Percentiles rank a stretch among this genome's conserved stretches.
Conservation (phyloP, 1,140 invertebrate genomes). For the Leptinotarsa defecta region DNA sequence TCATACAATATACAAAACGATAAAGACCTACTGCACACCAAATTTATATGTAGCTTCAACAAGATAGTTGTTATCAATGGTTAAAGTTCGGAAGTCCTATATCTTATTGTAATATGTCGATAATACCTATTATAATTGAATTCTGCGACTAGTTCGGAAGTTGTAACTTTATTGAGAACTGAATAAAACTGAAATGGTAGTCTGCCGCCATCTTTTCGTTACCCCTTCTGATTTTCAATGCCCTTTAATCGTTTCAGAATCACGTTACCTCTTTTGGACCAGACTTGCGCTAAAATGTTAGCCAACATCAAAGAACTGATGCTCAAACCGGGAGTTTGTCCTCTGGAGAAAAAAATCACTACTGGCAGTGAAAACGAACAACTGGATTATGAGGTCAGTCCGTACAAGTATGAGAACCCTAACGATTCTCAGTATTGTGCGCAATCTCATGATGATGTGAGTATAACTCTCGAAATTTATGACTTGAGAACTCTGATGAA, state of each 20-base stretch:
- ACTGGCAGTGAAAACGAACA: slow-evolving; percentile 47
- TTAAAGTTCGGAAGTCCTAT: no score
- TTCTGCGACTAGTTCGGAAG: no score
- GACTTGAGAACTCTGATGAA: neutral
- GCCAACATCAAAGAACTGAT: slow-evolving; percentile 21
- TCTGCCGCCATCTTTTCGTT: no score
- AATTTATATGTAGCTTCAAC: no score
- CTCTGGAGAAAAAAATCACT: slow-evolving; percentile 12
- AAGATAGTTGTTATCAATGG: no score
- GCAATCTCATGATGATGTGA: slow-evolving; percentile 27
- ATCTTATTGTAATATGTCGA: no score
- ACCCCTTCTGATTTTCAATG: no score
- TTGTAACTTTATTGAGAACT: no score
- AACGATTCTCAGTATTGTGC: slow-evolving; percentile 46
- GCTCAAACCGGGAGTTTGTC: slow-evolving; percentile 19
- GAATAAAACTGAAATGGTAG: no score
- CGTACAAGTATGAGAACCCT: slow-evolving; percentile 50
- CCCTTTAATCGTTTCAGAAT: slow-evolving; percentile 15
- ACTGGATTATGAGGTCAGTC: slow-evolving; percentile 53
- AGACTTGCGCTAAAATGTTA: slow-evolving; percentile 14
- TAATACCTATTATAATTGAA: no score
- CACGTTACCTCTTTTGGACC: slow-evolving; percentile 29
- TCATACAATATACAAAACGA: no score
- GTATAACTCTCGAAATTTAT: neutral
- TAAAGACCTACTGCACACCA: no score